phyloP scores from a whole-genome alignment of 2,113 vertebrate species.

The Myiopsitta monachus region DNA sequence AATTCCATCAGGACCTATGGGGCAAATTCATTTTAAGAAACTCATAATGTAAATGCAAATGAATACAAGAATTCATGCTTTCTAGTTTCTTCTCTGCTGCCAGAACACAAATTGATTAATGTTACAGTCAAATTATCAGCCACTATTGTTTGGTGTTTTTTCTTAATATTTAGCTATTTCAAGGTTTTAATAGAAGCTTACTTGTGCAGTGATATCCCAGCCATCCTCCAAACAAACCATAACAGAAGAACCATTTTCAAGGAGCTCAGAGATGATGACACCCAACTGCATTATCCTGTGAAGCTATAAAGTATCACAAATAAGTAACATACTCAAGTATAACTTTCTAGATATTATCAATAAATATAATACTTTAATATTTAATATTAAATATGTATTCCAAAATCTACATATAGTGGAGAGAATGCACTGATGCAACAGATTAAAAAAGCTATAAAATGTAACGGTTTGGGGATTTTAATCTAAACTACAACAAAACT shows the following conservation, averaged over 20 bases:
- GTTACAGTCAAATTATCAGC: neutral
- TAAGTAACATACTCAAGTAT: neutral
- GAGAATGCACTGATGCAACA: neutral
- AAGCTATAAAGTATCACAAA: constrained; percentile 76
- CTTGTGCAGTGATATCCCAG: constrained; percentile 97
- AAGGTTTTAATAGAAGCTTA: constrained; percentile 64
- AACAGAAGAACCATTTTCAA: constrained; percentile 93
- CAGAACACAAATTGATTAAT: neutral
- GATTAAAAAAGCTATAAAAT: neutral
- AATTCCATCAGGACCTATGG: neutral
- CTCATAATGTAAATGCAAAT: neutral
- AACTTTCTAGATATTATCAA: neutral
- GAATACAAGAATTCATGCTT: neutral
- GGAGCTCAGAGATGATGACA: constrained; percentile 87
- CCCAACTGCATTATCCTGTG: constrained; percentile 93
- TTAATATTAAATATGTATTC: neutral
- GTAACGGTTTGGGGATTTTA: neutral
- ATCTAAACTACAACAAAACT: constrained; percentile 9
- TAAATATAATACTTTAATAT: neutral
- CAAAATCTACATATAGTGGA: neutral
- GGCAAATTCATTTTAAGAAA: neutral
- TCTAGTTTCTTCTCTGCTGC: neutral
- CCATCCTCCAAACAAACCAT: constrained; percentile 96
- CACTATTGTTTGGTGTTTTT: neutral
- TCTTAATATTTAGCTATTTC: neutral